These are phyloP conservation scores for Sphaeridia pumilis DNA, from an alignment of 2,888 invertebrate genomes.

Conservation along the genomic window DNA sequence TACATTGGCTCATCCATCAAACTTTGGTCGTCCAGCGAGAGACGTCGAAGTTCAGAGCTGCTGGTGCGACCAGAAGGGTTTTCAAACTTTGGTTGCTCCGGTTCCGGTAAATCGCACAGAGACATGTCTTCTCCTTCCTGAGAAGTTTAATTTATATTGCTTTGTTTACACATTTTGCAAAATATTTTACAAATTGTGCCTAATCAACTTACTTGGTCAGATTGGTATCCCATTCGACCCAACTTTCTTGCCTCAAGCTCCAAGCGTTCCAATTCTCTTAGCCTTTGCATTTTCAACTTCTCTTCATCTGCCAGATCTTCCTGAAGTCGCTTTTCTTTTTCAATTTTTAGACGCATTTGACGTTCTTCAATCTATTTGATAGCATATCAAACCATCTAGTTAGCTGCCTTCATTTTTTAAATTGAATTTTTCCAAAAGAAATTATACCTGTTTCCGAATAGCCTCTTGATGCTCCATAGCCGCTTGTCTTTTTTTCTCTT, in stretches of 20 bases:
- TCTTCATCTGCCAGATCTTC: slow-evolving; percentile 75
- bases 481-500: slow-evolving; percentile 67
- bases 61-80: background rate
- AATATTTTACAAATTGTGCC: too few species aligned
- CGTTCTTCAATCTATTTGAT: slow-evolving; percentile 69
- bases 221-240: too few species aligned
- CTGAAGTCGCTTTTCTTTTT: slow-evolving; percentile 56
- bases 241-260: slow-evolving; percentile 56
- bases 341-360: slow-evolving; percentile 60
- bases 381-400: too few species aligned
- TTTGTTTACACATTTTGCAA: too few species aligned
- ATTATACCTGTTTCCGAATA: slow-evolving; percentile 57
- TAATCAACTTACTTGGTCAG: too few species aligned
- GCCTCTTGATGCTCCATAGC: slow-evolving; percentile 77
- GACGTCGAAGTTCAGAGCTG: background rate
- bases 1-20: background rate
- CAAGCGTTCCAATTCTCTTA: slow-evolving; percentile 53
- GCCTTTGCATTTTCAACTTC: slow-evolving; percentile 60
- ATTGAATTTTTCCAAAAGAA: too few species aligned
- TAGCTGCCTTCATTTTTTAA: too few species aligned
- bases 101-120: too few species aligned
- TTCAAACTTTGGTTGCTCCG: too few species aligned
- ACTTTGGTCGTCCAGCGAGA: background rate
- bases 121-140: too few species aligned
- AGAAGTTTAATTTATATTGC: too few species aligned